Evolutionary conservation across 2,113 vertebrate genomes (phyloP), one percentile per base, ranked within the genome.

Genomic region (Ochotona curzoniae): DNA sequence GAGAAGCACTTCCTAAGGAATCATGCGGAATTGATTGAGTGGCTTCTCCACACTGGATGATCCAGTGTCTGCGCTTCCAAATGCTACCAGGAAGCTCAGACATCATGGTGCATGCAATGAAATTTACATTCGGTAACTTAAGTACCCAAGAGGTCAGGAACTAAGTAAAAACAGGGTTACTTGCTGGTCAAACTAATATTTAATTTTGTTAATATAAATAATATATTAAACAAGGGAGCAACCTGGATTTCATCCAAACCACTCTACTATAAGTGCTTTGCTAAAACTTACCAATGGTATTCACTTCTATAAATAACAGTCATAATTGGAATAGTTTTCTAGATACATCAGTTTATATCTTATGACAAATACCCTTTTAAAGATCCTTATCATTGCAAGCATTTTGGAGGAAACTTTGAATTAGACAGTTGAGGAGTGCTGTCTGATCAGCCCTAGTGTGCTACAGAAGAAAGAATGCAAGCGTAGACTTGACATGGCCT

Each of bases 181-280:
- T 70, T 97, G 96, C 89, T 97, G 84, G 82, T 96, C 87, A 96
- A 96, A 96, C 96, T 97, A 97, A 96, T 95, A 88, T 97, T 97
- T 98, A 97, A 97, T 98, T 98, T 98, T 97, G 97, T 98, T 98
- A 98, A 98, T 97, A 98, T 98, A 96, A 98, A 98, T 98, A 98
- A 98, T 97, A 96, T 88, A 98, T 98, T 98, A 98, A 44, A 98
- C 96, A 96, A 97, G 94, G 97, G 96, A 98, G 94, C 96, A 98
- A 94, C 75, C 96, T 98, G 98, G 97, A 97, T 79, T 93, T 54
- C 26, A 44, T 98, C 98, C 98, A 98, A 98, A 97, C 97, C 97
- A 97, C 97, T 98, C 97, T 93, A 75, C 78, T 97, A 78, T 98
- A 98, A 98, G 98, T 97, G 98, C 97, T 97, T 93, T 94, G 96